phyloP scores from a whole-genome alignment of 2,888 invertebrate genomes.

The Bhutanitis thaidina region DNA sequence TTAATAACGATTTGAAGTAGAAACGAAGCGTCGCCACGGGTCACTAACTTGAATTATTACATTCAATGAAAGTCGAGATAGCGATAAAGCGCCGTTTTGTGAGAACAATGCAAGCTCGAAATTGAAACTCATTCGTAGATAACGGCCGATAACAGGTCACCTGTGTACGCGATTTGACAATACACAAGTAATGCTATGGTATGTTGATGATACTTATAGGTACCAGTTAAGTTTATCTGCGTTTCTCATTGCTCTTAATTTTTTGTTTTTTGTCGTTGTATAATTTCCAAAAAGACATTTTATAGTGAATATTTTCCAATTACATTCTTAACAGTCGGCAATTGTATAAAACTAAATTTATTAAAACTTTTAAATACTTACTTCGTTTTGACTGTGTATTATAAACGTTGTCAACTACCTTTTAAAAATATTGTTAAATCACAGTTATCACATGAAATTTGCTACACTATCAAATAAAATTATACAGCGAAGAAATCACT shows the following conservation, averaged over 20 bases:
- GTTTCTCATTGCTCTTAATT: too few relatives aligned
- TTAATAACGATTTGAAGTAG: too few relatives aligned
- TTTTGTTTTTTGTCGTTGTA: too few relatives aligned
- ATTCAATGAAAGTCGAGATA: conserved; percentile 40
- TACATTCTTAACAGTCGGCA: too few relatives aligned
- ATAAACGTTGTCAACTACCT: conserved; percentile 8
- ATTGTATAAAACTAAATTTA: too few relatives aligned
- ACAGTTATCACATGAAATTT: conserved; percentile 26
- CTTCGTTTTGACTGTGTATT: not conserved
- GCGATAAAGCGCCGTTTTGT: conserved; percentile 22
- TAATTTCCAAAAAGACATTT: too few relatives aligned
- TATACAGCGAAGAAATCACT: conserved; percentile 29
- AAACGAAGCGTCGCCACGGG: too few relatives aligned
- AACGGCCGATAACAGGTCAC: conserved; percentile 45
- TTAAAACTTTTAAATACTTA: conserved; percentile 18
- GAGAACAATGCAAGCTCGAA: conserved; percentile 39
- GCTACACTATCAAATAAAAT: conserved; percentile 12
- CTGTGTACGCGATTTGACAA: conserved; percentile 26
- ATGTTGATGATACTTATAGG: not conserved
- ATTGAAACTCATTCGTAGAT: conserved; percentile 31
- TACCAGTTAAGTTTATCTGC: too few relatives aligned
- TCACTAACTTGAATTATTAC: too few relatives aligned
- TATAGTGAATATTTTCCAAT: too few relatives aligned
- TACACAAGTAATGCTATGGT: not conserved
- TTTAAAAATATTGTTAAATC: conserved; percentile 27